Evolutionary conservation across 2,113 vertebrate genomes (phyloP), one percentile per base, ranked within the genome.

Genomic region (Benitochromis conjunctus): DNA sequence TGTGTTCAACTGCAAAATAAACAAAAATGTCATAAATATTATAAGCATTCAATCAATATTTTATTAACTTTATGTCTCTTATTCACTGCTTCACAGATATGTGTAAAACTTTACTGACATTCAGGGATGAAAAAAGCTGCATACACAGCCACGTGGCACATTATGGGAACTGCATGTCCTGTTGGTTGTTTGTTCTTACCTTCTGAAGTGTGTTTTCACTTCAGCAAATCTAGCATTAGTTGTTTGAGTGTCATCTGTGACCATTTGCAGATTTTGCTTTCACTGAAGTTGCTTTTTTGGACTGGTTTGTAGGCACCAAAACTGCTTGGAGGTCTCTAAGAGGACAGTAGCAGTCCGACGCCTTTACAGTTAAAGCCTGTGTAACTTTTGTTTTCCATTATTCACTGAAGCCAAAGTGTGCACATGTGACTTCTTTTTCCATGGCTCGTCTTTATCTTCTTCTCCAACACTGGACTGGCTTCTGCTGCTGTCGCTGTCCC

Each of bases 1-100:
- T 48, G 69, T 48, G 9, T 48, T 46, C 38, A 16, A 46, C 13
- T 26, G 21, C 21, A 71, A 46, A 71, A 26, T 71, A 71, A 71
- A 48, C 26, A 48, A 1, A 48, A 29, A 74, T 19, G 9, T 74
- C 0, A 4, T 51, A 2, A 74, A 74, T 29, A 74, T 48, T 74
- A 24, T 4, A 74, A 31, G 18, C 24, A 74, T 74, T 31, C 9
- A 74, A 54, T n/a, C 6, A 51, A 71, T 46, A 3, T 13, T 26
- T 43, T 71, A 18, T 26, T 46, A 74, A 74, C 24, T 29, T 12
- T 51, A 5, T 31, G 41, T 31, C 51, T 48, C 9, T 19, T 74
- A 53, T 53, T 53, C 9, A 31, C 18, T 31, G 46, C 46, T 31
- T 53, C 18, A 34, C 26, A 53, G 0, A 0, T 4, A 11, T 13